phyloP scores from a whole-genome alignment of 2,113 vertebrate genomes.

The Clarias gariepinus region DNA sequence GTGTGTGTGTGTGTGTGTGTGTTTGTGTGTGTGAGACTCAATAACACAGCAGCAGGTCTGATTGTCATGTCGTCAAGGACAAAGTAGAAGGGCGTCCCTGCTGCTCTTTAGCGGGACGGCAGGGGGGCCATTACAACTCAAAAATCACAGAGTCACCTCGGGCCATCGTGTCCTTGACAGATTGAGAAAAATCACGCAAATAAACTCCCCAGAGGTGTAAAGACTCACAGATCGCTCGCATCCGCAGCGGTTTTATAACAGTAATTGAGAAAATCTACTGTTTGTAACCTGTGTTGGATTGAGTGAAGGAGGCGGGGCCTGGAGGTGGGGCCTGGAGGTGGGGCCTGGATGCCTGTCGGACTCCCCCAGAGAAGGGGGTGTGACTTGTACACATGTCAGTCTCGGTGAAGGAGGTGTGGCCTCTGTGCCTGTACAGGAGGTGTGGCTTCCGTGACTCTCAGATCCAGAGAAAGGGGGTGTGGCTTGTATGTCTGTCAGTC shows the following conservation, averaged over 20 bases:
- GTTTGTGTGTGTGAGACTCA: conserved; percentile 63
- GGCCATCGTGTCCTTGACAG: conserved; percentile 66
- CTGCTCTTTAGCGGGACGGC: conserved; percentile 63
- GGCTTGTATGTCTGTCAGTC: neutral
- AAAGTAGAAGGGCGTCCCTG: conserved; percentile 60
- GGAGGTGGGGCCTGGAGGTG: no score
- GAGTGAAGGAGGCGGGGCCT: neutral
- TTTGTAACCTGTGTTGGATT: neutral
- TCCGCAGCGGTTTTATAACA: neutral
- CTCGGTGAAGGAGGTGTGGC: neutral
- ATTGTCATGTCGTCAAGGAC: conserved; percentile 67
- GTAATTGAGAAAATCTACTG: neutral
- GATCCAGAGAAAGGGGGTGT: neutral
- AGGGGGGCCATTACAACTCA: conserved; percentile 62
- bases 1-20: conserved; percentile 51
- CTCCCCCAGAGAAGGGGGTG: neutral
- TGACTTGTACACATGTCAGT: neutral
- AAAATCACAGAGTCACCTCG: conserved; percentile 62
- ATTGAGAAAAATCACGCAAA: conserved; percentile 27
- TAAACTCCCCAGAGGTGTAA: neutral
- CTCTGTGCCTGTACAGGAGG: no score
- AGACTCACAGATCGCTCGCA: neutral
- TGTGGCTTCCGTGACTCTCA: neutral
- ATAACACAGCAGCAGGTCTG: conserved; percentile 70
- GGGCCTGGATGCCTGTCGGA: no score